Evolutionary conservation across 2,113 vertebrate genomes (phyloP), one percentile per base, ranked within the genome.

Genomic region (Columba janthina): DNA sequence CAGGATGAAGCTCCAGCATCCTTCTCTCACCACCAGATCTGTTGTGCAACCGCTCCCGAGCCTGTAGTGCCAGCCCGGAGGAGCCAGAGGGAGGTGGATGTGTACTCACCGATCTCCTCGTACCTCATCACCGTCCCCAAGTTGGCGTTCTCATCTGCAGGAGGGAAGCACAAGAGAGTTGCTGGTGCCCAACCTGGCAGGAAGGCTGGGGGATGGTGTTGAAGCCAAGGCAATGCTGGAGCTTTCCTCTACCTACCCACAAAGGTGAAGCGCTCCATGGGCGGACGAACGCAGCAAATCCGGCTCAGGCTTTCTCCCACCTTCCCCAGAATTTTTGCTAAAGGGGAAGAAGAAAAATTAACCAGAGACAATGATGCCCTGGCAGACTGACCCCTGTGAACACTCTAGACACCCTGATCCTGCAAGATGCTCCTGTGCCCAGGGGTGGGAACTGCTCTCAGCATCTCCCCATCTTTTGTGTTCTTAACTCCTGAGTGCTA

Each of bases 201-300:
- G 32, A 51, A 61, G 75, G 34, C 17, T 17, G 40, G 21, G 51
- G 73, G 28, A 54, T 85, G 46, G 19, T 2, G 13, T 8, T 14
- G 24, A 66, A 61, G 36, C 65, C 4, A 11, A 82, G n/a, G 24
- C 3, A 15, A 25, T 46, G 44, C 48, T 60, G 60, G 40, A 9
- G 6, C 16, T 44, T 64, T 31, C 21, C 10, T 42, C 65, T 61
- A 82, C 99, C 36, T 96, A 99, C 99, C 99, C n/a, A 99, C 98
- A 65, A 99, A 99, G 51, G 99, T 99, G 97, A 99, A 99, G 78
- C 98, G 99, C 11, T 99, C 99, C 87, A 99, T 98, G 5, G 99
- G 98, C 0, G 99, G 99, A 26, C 99, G 99, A n/a, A 98, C 98
- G 3, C 99, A 99, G 97, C 99, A 99, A 95, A 99, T 99, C 90